phyloP scores from a whole-genome alignment of 2,797 vertebrate species.

The Darevskia nairensis region DNA sequence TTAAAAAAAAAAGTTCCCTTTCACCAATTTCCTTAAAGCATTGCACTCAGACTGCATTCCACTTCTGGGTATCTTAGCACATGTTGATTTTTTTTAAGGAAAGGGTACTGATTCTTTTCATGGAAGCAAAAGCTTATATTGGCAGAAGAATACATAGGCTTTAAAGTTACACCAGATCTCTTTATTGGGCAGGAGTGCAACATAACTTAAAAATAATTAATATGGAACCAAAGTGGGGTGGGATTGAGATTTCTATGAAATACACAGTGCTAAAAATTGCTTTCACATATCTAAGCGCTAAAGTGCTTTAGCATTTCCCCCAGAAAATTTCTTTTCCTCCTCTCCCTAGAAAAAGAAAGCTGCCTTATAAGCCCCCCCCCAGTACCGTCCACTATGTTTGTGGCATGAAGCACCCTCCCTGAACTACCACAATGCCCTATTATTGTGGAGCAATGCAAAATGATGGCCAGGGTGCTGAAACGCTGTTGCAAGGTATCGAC shows the following conservation, averaged over 20 bases:
- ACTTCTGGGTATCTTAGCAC: not conserved
- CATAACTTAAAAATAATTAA: not conserved
- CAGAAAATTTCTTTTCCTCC: no score
- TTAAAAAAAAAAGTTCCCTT: constrained; percentile 24
- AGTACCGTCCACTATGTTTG: no score
- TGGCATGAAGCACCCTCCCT: no score
- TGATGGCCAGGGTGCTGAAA: no score
- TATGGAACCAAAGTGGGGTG: not conserved
- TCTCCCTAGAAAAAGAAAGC: no score
- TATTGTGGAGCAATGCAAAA: no score
- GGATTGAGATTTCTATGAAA: not conserved
- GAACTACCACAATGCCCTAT: no score
- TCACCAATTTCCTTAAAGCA: constrained; percentile 11
- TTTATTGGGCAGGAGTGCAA: not conserved
- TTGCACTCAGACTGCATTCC: constrained; percentile 21
- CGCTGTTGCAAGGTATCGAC: not conserved
- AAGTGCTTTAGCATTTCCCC: no score
- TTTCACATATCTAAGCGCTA: not conserved
- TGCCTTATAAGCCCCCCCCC: no score
- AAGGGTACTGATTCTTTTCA: not conserved
- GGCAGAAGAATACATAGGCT: not conserved
- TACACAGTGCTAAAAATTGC: not conserved
- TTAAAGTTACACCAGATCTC: not conserved
- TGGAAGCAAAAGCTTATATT: not conserved
- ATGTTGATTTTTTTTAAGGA: not conserved